Percentiles rank a stretch among this genome's conserved stretches.
Conservation (phyloP, 2,113 vertebrate species). For the Hippolais icterina region DNA sequence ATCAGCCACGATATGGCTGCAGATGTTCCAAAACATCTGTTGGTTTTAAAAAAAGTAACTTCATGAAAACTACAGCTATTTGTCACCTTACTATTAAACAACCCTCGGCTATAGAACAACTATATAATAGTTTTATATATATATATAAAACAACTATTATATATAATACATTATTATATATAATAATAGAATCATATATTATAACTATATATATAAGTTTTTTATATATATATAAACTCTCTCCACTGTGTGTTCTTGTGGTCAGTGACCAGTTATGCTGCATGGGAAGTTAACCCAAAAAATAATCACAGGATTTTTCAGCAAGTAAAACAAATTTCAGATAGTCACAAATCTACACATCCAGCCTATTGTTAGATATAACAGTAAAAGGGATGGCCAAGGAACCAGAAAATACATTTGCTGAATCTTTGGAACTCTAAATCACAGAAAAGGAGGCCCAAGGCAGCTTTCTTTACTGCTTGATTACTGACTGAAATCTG, state of each 20-base stretch:
- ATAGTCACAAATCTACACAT: not conserved
- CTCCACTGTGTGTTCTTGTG: not conserved
- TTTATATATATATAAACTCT: no score
- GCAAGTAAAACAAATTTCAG: not conserved
- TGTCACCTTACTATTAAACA: not conserved
- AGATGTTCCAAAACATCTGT: not conserved
- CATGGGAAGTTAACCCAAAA: not conserved
- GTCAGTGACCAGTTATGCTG: not conserved
- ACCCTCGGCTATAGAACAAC: rapidly evolving
- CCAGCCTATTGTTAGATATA: not conserved
- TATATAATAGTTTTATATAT: no score
- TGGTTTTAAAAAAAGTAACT: not conserved
- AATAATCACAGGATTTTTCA: not conserved
- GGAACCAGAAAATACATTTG: not conserved
- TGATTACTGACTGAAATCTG: not conserved
- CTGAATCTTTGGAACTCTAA: not conserved
- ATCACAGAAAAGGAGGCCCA: not conserved
- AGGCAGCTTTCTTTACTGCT: not conserved
- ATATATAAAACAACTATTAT: no score
- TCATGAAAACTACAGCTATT: not conserved
- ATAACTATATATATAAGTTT: no score
- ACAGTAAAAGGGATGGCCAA: not conserved
- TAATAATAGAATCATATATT: no score
- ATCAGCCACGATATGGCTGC: not conserved
- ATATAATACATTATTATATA: no score